Evolutionary conservation across 2,888 invertebrate species (phyloP), one percentile per base, ranked within the genome.

Genomic region (Agonopterix heracliana): DNA sequence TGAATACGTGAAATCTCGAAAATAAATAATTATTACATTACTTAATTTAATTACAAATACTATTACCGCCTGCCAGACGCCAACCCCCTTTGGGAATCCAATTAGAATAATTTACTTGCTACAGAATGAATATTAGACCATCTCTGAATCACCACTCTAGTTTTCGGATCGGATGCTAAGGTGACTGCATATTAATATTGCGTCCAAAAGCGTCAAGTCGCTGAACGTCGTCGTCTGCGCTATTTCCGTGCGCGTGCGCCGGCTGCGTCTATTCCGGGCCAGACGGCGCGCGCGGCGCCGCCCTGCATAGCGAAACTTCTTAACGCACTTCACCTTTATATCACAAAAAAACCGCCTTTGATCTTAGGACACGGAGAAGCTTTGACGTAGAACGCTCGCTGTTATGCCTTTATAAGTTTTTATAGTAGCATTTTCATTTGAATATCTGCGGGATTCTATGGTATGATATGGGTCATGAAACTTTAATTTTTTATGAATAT

Each of bases 131-230:
- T 26, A 7, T 26, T 26, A 26, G 26, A 5, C 26, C 26, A 5
- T 26, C 26, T 26, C 26, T 26, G 26, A 26, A 26, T 26, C 26
- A 26, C 26, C 26, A 26, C 26, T 26, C 5, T 26, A 26, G 26
- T 26, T n/a, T 38, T 38, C 9, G 38, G 57, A 57, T 61, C 59
- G 56, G 57, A 57, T 52, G 59, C 54, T 59, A 62, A 68, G 68
- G 68, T 66, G 63, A 56, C 68, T 68, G 67, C 69, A 68, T 75
- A 78, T 78, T 73, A 76, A 76, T 78, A 75, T 67, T 26, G 58
- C 59, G 60, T 71, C 71, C 71, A 66, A 77, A 74, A 68, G 63
- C 70, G 70, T 68, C 64, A 58, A 63, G 43, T 60, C 63, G 61
- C 59, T 64, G 53, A 13, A 53, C 60, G 67, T 64, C 70, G 70